These are phyloP conservation scores for Gavialis gangeticus DNA, from an alignment of 2,113 vertebrate genomes.

Conservation along the genomic window DNA sequence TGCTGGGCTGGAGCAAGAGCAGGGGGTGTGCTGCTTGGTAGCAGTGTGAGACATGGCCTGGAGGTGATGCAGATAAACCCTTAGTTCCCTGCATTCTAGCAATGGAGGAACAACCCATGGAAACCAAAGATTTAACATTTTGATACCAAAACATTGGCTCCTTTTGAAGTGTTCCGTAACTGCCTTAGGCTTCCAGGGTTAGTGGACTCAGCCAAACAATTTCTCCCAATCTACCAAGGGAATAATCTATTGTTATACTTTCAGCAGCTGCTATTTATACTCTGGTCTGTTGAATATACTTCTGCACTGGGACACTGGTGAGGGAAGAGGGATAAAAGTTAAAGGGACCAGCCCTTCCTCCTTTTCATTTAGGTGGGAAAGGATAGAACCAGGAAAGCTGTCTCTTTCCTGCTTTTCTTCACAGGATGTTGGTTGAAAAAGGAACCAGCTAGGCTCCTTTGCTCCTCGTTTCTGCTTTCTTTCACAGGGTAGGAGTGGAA, in stretches of 20 bases:
- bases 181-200: not conserved
- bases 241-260: not conserved
- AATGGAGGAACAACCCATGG: not conserved
- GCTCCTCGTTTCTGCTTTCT: not conserved
- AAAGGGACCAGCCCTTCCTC: not conserved
- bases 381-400: not conserved
- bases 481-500: fast-evolving
- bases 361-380: not conserved
- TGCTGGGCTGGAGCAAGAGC: too few species aligned
- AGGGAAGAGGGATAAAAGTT: not conserved
- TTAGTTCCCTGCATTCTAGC: not conserved
- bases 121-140: not conserved
- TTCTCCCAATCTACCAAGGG: not conserved
- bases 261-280: not conserved
- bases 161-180: not conserved
- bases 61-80: too few species aligned
- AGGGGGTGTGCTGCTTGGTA: too few species aligned
- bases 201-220: not conserved
- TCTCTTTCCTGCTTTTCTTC: not conserved
- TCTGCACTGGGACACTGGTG: not conserved
- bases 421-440: not conserved
- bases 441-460: not conserved
- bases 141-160: not conserved
- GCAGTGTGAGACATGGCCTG: too few species aligned
- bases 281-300: fast-evolving